Evolutionary conservation across 2,797 vertebrate species (phyloP).

Genomic region (Melanogrammus aeglefinus): DNA sequence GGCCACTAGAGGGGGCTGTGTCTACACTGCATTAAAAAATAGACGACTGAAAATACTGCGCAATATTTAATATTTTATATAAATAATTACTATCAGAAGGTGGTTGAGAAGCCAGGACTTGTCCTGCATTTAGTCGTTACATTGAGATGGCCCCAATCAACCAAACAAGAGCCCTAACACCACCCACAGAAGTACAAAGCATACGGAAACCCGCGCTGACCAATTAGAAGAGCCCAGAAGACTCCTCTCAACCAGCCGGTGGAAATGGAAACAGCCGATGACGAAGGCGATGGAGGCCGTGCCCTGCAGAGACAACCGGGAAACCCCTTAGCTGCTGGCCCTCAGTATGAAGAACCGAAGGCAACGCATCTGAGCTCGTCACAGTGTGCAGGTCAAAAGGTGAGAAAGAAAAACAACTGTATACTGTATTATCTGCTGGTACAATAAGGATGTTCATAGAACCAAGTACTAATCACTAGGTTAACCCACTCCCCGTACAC

Average conservation of each 20-base stretch:
- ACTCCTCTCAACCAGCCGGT: constrained; percentile 85
- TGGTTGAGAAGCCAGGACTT: not conserved
- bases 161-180: not conserved
- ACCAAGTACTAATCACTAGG: no score
- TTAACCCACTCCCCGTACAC: no score
- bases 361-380: no score
- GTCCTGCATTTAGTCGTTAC: not conserved
- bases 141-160: not conserved
- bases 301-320: constrained; percentile 54
- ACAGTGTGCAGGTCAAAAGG: no score
- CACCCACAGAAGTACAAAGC: not conserved
- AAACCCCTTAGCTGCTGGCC: not conserved
- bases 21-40: constrained; percentile 23
- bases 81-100: no score
- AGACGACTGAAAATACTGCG: not conserved
- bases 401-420: no score
- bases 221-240: constrained; percentile 72
- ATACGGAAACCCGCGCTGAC: constrained; percentile 54
- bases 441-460: no score
- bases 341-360: not conserved
- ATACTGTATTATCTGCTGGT: no score
- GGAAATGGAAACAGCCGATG: constrained; percentile 81
- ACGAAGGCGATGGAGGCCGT: constrained; percentile 79
- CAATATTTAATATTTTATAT: not conserved
- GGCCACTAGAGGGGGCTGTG: constrained; percentile 71